Evolutionary conservation across 2,797 vertebrate genomes (phyloP), one percentile per base, ranked within the genome.

Genomic region (Discoglossus pictus): DNA sequence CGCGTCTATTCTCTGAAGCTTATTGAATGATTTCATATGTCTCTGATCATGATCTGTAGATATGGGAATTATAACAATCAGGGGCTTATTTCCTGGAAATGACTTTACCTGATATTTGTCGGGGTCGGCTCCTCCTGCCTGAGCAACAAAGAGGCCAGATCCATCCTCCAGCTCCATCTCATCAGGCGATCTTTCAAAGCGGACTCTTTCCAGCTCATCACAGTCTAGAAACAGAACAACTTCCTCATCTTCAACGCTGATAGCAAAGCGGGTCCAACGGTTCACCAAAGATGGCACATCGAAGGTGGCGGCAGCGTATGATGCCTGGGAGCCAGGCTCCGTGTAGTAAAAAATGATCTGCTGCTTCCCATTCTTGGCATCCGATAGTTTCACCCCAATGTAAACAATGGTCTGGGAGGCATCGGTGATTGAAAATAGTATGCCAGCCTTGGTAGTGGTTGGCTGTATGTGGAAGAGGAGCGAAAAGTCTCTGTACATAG

Each of bases 381-480:
- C 81, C 0, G 93, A 90, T 61, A 99, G 88, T 79, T 96, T 98
- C 39, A 95, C 92, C 0, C 92, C 96, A 56, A 98, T 78, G 0
- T 91, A 89, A 79, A 97, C 88, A 75, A 93, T 76, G 2, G 82
- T 77, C 82, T 97, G 94, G 0, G 75, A 75, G 6, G 87, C 77
- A n/a, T 99, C 94, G 0, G 92, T 97, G 81, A 99, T 1, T 0
- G 96, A 91, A 21, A 99, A 92, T 74, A 99, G 79, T 73, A 98
- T 77, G 0, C 94, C 95, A 0, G 90, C 87, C 0, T 54, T 61
- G 9, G 83, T 51, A 0, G 89, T 85, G 17, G 87, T 91, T 11
- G 95, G 92, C 63, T 90, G 92, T 66, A 98, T 73, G 65, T 91
- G 81, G 79, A 97, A 94, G 11, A 93, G 84, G 56, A 99, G 84